Evolutionary conservation across 2,888 invertebrate species (phyloP).

Genomic region (Drosophila anceps): DNA sequence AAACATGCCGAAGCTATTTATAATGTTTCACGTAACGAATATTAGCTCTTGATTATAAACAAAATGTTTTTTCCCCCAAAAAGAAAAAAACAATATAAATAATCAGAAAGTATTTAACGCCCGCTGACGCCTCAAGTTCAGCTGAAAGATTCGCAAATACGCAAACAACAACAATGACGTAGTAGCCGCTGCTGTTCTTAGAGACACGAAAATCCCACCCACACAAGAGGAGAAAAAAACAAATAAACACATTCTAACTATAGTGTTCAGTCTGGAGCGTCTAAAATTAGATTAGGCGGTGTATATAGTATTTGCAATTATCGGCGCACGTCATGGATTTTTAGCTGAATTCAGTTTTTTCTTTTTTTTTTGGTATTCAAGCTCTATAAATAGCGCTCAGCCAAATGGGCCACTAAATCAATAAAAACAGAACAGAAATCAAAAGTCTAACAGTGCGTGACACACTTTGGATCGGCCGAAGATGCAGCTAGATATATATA

Average conservation of each 20-base stretch:
- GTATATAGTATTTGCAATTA: conserved; percentile 48
- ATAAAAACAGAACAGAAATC: conserved; percentile 61
- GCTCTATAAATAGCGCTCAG: conserved; percentile 59
- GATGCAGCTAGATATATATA: neutral
- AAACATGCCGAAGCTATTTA: conserved; percentile 56
- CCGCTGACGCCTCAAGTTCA: conserved; percentile 73
- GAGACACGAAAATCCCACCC: conserved; percentile 46
- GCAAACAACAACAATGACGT: conserved; percentile 52
- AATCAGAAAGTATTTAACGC: conserved; percentile 56
- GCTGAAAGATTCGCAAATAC: conserved; percentile 53
- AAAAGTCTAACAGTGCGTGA: conserved; percentile 55
- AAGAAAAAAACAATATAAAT: neutral
- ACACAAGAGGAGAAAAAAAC: conserved; percentile 36
- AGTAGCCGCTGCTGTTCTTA: conserved; percentile 19
- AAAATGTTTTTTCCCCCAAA: conserved; percentile 48
- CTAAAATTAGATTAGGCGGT: conserved; percentile 40
- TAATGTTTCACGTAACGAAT: conserved; percentile 72
- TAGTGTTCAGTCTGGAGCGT: conserved; percentile 48
- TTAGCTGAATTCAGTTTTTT: conserved; percentile 33
- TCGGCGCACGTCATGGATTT: conserved; percentile 47
- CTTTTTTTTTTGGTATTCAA: neutral
- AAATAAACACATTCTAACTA: conserved; percentile 62
- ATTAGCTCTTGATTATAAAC: conserved; percentile 75
- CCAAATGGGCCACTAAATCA: conserved; percentile 77
- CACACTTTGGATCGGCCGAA: conserved; percentile 61